A percentile compares a stretch with the other conserved stretches of the same genome.
These are phyloP conservation scores for Brachionus paranguensis DNA, from an alignment of 1,140 invertebrate species.

Conservation along the genomic window DNA sequence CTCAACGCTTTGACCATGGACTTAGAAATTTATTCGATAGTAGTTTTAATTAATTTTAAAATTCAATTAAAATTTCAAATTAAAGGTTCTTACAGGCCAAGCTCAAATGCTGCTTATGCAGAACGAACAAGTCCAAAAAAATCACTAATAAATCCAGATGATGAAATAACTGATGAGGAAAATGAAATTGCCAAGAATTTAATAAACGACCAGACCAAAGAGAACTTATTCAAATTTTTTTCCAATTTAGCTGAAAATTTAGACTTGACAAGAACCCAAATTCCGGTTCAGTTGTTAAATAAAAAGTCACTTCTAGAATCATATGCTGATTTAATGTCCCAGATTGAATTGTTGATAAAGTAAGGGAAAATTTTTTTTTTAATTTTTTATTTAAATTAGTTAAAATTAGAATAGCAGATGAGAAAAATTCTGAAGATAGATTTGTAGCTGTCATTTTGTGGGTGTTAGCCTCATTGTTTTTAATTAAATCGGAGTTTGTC, in stretches of 20 bases:
- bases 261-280: background rate
- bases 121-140: background rate
- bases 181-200: background rate
- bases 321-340: slow-evolving; percentile 61
- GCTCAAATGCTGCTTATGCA: background rate
- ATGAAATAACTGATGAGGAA: background rate
- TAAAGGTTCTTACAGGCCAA: background rate
- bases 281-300: slow-evolving; percentile 48
- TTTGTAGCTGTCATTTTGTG: slow-evolving; percentile 57
- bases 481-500: slow-evolving; percentile 55
- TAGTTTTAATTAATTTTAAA: no score
- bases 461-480: slow-evolving; percentile 59
- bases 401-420: slow-evolving; percentile 43
- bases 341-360: slow-evolving; percentile 55
- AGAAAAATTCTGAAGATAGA: slow-evolving; percentile 51
- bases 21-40: background rate
- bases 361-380: slow-evolving; percentile 40
- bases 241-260: background rate
- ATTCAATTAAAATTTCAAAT: no score
- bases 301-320: slow-evolving; percentile 59
- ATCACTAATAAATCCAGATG: slow-evolving; percentile 1
- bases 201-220: background rate
- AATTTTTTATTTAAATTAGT: background rate
- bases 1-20: background rate
- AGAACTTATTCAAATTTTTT: background rate